These are phyloP conservation scores for Nephrotoma flavescens DNA, from an alignment of 2,888 invertebrate species.

Conservation along the genomic window DNA sequence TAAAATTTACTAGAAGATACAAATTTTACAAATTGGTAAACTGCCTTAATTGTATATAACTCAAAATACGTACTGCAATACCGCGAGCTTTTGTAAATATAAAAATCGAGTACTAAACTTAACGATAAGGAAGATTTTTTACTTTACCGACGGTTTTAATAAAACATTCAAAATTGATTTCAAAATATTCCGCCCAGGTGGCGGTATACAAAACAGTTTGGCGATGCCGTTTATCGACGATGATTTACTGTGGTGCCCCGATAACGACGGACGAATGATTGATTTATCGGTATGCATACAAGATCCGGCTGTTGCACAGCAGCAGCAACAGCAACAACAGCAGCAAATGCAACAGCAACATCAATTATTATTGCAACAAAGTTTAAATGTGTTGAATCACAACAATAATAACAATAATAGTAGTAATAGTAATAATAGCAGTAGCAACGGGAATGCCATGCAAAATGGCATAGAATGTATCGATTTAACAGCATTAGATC, in stretches of 20 bases:
- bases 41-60: neutral
- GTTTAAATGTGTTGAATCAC: neutral
- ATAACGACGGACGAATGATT: conserved; percentile 89
- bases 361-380: neutral
- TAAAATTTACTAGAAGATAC: neutral
- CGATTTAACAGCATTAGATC: conserved; percentile 26
- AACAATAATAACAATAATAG: neutral
- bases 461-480: neutral
- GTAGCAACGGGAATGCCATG: neutral
- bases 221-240: conserved; percentile 95
- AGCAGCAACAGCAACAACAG: neutral
- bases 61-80: neutral
- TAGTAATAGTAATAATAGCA: neutral
- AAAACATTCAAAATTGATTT: conserved; percentile 3
- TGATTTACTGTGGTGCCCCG: conserved; percentile 86
- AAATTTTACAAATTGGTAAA: neutral
- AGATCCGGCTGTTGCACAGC: conserved; percentile 32
- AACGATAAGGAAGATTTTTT: neutral
- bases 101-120: neutral
- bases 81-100: neutral
- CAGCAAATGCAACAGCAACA: neutral
- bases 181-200: conserved; percentile 23
- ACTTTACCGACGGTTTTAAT: neutral
- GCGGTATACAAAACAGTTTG: conserved; percentile 34
- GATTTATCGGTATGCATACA: conserved; percentile 79